Percentiles rank a stretch among this genome's conserved stretches.
These are phyloP conservation scores for Buathra laborator DNA, from an alignment of 2,888 invertebrate species.

Conservation along the genomic window DNA sequence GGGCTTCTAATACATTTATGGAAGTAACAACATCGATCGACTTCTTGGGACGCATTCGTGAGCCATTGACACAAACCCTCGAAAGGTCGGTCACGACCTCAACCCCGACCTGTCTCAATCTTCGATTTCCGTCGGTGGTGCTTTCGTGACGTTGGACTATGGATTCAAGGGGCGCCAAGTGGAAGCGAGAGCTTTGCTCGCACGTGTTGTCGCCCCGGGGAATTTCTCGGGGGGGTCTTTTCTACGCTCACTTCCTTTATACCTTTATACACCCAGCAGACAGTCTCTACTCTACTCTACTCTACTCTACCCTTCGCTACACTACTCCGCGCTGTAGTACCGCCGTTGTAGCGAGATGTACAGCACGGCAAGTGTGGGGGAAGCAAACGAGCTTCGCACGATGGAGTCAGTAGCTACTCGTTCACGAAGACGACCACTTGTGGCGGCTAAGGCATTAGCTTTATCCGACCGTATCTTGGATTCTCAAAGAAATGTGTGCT, in stretches of 20 bases:
- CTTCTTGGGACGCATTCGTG: constrained; percentile 8
- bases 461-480: background rate
- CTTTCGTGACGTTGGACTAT: constrained; percentile 12
- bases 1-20: background rate
- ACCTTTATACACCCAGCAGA: background rate
- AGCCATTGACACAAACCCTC: background rate
- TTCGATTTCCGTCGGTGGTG: background rate
- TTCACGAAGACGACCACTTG: constrained; percentile 5
- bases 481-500: background rate
- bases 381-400: background rate
- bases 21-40: background rate
- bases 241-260: constrained; percentile 9
- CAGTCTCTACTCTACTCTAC: background rate
- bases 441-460: background rate
- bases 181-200: constrained; percentile 15
- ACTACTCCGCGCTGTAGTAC: too few species aligned
- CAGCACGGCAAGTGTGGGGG: background rate
- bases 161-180: constrained; percentile 4
- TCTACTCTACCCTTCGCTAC: background rate
- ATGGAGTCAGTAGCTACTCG: background rate
- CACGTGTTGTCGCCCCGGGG: constrained; percentile 12
- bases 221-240: constrained; percentile 8
- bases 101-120: constrained; percentile 44
- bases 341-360: background rate
- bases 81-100: constrained; percentile 31